Conservation (phyloP, 2,113 vertebrate genomes). For the Chauna torquata region DNA sequence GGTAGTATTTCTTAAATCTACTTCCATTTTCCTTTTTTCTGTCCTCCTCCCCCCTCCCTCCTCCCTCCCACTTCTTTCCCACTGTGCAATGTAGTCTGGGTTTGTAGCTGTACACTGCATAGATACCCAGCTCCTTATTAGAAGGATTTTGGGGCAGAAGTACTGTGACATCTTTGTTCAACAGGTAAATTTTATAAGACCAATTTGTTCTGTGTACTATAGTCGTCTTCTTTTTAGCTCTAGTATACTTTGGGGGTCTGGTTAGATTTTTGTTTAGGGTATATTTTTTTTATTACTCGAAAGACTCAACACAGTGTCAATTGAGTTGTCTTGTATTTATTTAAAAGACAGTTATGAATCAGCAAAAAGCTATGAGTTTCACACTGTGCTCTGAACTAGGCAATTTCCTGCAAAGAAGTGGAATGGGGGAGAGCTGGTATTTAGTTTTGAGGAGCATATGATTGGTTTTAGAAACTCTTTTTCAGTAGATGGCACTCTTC, state of each 20-base stretch:
- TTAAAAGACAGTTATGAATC: not conserved
- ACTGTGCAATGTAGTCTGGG: not conserved
- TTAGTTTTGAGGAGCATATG: not conserved
- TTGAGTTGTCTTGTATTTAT: not conserved
- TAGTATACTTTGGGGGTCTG: not conserved
- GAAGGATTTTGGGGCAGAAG: not conserved
- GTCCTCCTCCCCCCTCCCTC: not conserved
- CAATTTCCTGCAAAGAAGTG: not conserved
- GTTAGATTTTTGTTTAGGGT: not conserved
- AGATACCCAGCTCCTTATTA: not conserved
- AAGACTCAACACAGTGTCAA: not conserved
- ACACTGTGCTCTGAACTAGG: not conserved
- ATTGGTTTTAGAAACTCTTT: not conserved
- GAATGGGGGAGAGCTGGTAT: not conserved
- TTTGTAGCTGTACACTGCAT: not conserved
- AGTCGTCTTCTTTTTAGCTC: not conserved
- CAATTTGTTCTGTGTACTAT: not conserved
- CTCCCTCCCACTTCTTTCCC: not conserved
- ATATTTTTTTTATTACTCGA: not conserved
- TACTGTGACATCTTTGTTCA: not conserved
- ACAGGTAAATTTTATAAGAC: not conserved
- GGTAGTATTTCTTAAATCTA: not conserved
- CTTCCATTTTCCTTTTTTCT: not conserved
- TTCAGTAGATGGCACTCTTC: conserved; percentile 64
- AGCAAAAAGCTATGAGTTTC: not conserved